phyloP scores from a whole-genome alignment of 1,140 invertebrate species.

The Calycopis cecrops region DNA sequence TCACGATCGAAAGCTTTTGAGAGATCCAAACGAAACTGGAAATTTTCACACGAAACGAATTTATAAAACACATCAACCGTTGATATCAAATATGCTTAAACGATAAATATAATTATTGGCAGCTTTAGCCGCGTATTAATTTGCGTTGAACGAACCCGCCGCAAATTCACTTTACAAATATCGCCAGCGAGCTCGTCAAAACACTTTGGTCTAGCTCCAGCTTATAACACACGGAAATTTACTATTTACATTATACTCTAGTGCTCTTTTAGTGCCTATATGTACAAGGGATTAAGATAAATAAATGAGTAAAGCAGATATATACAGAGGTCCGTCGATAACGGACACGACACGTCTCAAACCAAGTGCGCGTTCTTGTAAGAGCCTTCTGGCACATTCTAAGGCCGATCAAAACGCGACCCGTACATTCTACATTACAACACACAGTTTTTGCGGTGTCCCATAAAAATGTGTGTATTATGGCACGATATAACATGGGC shows the following conservation, averaged over 20 bases:
- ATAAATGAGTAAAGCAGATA: conserved; percentile 54
- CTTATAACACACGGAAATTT: conserved; percentile 53
- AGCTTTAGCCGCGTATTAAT: conserved; percentile 42
- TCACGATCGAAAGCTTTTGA: conserved; percentile 49
- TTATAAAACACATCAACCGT: background rate
- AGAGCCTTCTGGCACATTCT: conserved; percentile 42
- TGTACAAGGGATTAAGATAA: conserved; percentile 43
- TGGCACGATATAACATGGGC: conserved; percentile 32
- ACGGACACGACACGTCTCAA: conserved; percentile 49
- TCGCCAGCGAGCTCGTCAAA: conserved; percentile 63
- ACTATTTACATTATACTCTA: conserved; percentile 36
- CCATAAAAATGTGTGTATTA: conserved; percentile 71
- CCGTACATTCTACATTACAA: conserved; percentile 34
- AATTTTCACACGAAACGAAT: conserved; percentile 18
- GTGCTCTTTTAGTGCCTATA: conserved; percentile 32
- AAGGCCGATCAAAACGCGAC: conserved; percentile 64
- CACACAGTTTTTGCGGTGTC: conserved; percentile 69
- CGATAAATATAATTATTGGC: conserved; percentile 33
- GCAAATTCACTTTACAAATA: conserved; percentile 32
- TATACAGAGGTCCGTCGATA: conserved; percentile 71
- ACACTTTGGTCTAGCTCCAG: conserved; percentile 76
- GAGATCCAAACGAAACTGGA: conserved; percentile 49
- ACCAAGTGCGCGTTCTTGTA: conserved; percentile 26
- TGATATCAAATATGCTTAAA: conserved; percentile 4
- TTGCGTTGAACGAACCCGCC: conserved; percentile 8